Evolutionary conservation across 2,888 invertebrate genomes (phyloP).

Genomic region (Polymixis lichenea): DNA sequence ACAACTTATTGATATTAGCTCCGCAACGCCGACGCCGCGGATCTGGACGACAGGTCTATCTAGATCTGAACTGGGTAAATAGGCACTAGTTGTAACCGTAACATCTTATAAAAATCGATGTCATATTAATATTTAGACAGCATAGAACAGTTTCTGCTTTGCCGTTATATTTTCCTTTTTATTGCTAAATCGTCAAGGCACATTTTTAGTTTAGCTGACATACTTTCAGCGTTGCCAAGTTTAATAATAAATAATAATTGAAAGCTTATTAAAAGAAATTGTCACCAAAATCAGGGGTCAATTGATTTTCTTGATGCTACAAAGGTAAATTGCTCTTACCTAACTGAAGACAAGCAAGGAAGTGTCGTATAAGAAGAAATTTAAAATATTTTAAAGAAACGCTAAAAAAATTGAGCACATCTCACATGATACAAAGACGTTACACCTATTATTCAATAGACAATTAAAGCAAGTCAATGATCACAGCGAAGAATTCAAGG

Average conservation of each 20-base stretch:
- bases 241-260: neutral
- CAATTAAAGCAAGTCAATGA: conserved; percentile 55
- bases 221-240: conserved; percentile 8
- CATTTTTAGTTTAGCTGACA: conserved; percentile 26
- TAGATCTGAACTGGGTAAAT: conserved; percentile 59
- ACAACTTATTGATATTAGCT: conserved; percentile 70
- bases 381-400: neutral
- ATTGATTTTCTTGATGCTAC: neutral
- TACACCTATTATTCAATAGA: conserved; percentile 58
- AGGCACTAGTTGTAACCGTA: conserved; percentile 26
- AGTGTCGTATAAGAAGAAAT: conserved; percentile 1
- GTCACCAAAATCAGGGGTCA: neutral
- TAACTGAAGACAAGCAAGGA: conserved; percentile 6
- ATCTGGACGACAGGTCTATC: conserved; percentile 69
- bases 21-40: conserved; percentile 64
- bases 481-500: conserved; percentile 48
- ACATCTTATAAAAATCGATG: conserved; percentile 37
- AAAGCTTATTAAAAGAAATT: conserved; percentile 28
- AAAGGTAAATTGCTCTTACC: conserved; percentile 13
- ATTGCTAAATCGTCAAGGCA: conserved; percentile 10
- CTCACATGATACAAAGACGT: conserved; percentile 23
- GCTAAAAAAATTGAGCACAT: conserved; percentile 23
- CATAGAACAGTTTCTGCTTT: conserved; percentile 22
- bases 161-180: conserved; percentile 26
- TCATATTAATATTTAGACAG: conserved; percentile 42